Conservation (phyloP, 2,888 invertebrate species). For the Baccha elongata region DNA sequence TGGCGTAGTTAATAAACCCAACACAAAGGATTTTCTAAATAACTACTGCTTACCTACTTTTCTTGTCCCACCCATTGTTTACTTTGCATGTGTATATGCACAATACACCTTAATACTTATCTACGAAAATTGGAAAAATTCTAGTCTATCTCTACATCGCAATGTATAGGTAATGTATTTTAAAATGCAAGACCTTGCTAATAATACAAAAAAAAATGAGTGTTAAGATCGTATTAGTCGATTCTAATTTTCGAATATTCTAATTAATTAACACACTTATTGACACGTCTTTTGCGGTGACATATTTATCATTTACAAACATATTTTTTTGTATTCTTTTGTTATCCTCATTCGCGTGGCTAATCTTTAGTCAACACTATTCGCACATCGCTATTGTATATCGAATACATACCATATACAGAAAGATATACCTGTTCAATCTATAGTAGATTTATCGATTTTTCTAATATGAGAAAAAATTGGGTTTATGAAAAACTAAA, state of each 20-base stretch:
- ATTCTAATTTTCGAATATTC: neutral
- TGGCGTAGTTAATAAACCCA: too few relatives aligned
- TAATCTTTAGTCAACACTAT: conserved; percentile 5
- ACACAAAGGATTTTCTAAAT: too few relatives aligned
- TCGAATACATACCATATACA: conserved; percentile 16
- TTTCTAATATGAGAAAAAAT: conserved; percentile 43
- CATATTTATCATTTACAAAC: conserved; percentile 24
- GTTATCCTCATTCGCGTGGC: conserved; percentile 28
- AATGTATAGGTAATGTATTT: conserved; percentile 4
- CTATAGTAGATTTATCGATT: conserved; percentile 63
- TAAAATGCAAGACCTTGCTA: neutral
- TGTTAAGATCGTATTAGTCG: neutral
- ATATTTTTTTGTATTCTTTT: conserved; percentile 23
- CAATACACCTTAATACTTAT: neutral
- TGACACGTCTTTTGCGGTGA: conserved; percentile 26
- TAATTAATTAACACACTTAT: conserved; percentile 11
- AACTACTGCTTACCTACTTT: too few relatives aligned
- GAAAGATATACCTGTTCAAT: conserved; percentile 67
- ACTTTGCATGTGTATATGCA: neutral
- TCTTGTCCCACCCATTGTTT: conserved; percentile 33
- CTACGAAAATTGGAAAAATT: neutral
- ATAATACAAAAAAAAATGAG: neutral
- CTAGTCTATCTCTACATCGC: conserved; percentile 19
- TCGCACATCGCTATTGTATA: conserved; percentile 3
- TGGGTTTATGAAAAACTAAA: conserved; percentile 5